Percentiles rank a stretch among this genome's conserved stretches.
Evolutionary conservation across 2,888 invertebrate genomes (phyloP).

Genomic region (Apocheima hispidaria): DNA sequence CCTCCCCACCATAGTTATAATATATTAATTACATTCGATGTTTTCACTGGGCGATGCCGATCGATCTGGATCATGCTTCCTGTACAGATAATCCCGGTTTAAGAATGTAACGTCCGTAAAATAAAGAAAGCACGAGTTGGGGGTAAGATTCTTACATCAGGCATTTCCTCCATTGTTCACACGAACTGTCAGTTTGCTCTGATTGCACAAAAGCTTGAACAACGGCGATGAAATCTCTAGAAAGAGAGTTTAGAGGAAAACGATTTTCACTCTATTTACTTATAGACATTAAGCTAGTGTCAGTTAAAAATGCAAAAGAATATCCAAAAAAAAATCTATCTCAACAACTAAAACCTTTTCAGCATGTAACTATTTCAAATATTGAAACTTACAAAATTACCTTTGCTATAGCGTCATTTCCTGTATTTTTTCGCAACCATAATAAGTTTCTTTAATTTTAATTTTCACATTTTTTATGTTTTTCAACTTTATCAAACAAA

Average conservation of each 20-base stretch:
- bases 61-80: conserved; percentile 78
- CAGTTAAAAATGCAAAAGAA: too few species aligned
- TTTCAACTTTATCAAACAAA: neutral
- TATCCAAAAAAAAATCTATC: too few species aligned
- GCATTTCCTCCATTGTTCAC: conserved; percentile 36
- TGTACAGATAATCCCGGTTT: conserved; percentile 56
- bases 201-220: conserved; percentile 16
- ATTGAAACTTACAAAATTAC: too few species aligned
- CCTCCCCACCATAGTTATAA: conserved; percentile 80
- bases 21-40: conserved; percentile 80
- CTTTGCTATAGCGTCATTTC: too few species aligned
- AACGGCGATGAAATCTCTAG: conserved; percentile 1
- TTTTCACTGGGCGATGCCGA: conserved; percentile 71
- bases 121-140: conserved; percentile 36
- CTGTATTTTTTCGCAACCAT: too few species aligned
- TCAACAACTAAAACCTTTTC: too few species aligned
- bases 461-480: neutral
- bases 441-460: too few species aligned
- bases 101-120: conserved; percentile 36
- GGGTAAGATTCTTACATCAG: conserved; percentile 9
- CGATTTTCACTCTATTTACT: neutral
- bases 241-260: neutral
- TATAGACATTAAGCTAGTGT: neutral
- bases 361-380: too few species aligned
- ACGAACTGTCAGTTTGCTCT: conserved; percentile 29